Evolutionary conservation across 2,113 vertebrate species (phyloP), one percentile per base, ranked within the genome.

Genomic region (Dryoscopus gambensis): DNA sequence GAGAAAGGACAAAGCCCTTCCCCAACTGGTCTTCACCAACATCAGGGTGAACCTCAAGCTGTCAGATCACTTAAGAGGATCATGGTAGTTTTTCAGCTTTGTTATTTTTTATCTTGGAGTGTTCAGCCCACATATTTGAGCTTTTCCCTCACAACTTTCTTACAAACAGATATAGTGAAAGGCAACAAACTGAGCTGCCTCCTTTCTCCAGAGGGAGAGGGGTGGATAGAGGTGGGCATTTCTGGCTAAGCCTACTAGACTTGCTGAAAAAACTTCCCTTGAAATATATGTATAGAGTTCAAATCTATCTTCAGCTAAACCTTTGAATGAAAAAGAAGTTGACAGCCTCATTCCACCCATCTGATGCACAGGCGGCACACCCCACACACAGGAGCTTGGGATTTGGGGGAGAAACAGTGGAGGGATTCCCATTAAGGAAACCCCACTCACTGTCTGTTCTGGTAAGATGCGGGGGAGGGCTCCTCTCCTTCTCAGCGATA

Each of bases 381-480:
- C 62, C 82, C 77, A 44, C 93, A 63, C 7, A 9, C 68, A 84
- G 2, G 17, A 94, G 74, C 63, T 31, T 13, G 30, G 76, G 71
- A 70, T 89, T 84, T 93, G 79, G 90, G 90, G 93, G 87, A 87
- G 85, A 93, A 82, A 60, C 60, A 52, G 77, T 1, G 14, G 69
- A 89, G 89, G 70, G 79, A 92, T 93, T 96, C 68, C 93, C 91
- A 50, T 50, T 27, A 62, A 86, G 71, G 81, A 94, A 88, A 87
- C 62, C 69, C 73, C 1, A 2, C 85, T 81, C 86, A 6, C 75
- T 92, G 70, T 64, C 87, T 95, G 84, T 81, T 91, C 1, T 35
- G 84, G 47, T 49, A 68, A 76, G 82, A 27, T 1, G 55, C 3
- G 47, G 46, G 37, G 92, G 88, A 95, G 63, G 50, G 71, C 79